Evolutionary conservation across 2,888 invertebrate genomes (phyloP).

Genomic region (Ceraclea dissimilis): DNA sequence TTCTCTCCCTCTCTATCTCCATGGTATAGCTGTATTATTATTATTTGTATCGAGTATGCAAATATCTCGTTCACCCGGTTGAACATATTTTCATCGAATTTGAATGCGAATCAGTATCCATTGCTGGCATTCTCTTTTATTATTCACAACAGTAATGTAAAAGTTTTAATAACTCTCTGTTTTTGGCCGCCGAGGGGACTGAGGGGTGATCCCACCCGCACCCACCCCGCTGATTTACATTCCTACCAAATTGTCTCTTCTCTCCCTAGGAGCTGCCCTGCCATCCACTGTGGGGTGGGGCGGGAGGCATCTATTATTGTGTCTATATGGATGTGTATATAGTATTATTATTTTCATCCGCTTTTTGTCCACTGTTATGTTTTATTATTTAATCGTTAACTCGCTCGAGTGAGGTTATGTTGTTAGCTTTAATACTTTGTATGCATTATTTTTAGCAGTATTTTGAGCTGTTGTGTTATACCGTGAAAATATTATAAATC

Average conservation of each 20-base stretch:
- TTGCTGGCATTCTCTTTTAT: slow-evolving; percentile 22
- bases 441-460: too few relatives aligned
- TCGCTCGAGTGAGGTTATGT: background rate
- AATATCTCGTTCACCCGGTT: slow-evolving; percentile 12
- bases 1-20: too few relatives aligned
- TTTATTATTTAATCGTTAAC: slow-evolving; percentile 11
- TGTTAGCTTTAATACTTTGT: too few relatives aligned
- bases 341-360: slow-evolving; percentile 9
- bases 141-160: slow-evolving; percentile 27
- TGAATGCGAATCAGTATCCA: slow-evolving; percentile 24
- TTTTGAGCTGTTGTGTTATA: too few relatives aligned
- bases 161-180: slow-evolving; percentile 27
- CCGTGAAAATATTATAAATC: too few relatives aligned
- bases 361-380: slow-evolving; percentile 14
- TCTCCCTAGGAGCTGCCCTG: slow-evolving; percentile 4
- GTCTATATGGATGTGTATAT: background rate
- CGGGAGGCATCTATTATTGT: background rate
- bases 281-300: background rate
- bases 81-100: slow-evolving; percentile 23
- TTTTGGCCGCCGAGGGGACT: slow-evolving; percentile 18
- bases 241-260: slow-evolving; percentile 24
- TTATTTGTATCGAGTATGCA: slow-evolving; percentile 2
- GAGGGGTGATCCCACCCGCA: background rate
- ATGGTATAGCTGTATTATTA: too few relatives aligned
- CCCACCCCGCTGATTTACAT: slow-evolving; percentile 21